phyloP scores from a whole-genome alignment of 2,888 invertebrate species.

The Tridacna gigas region DNA sequence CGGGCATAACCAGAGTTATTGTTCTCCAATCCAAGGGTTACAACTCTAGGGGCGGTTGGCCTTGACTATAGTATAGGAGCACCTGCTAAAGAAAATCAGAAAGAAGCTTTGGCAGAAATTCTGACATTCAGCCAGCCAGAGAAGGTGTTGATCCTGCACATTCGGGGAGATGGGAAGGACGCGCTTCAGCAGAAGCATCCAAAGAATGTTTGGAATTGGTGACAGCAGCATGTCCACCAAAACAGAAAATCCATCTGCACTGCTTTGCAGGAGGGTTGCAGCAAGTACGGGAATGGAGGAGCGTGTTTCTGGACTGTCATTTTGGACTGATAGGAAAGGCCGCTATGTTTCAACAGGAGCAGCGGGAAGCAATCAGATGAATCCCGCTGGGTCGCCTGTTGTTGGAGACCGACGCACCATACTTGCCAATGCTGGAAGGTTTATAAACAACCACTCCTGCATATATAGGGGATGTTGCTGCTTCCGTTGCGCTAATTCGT shows the following conservation, averaged over 20 bases:
- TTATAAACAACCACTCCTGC: neutral
- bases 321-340: neutral
- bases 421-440: neutral
- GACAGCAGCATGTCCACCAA: neutral
- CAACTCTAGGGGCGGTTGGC: neutral
- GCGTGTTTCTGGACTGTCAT: slow-evolving; percentile 2
- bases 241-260: slow-evolving; percentile 10
- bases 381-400: neutral
- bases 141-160: too few species aligned
- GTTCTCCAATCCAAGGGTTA: too few species aligned
- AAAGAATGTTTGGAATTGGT: neutral
- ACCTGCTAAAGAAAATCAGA: neutral
- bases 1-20: neutral
- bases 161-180: too few species aligned
- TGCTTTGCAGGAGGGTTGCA: too few species aligned
- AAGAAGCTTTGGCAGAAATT: neutral
- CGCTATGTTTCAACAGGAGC: neutral
- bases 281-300: too few species aligned
- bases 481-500: too few species aligned
- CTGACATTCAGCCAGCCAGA: too few species aligned
- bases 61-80: neutral
- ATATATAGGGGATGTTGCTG: too few species aligned
- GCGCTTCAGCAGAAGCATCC: neutral
- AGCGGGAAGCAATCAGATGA: neutral
- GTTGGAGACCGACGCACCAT: too few species aligned